These are phyloP conservation scores for Lasioglossum pauxillum DNA, from an alignment of 2,888 invertebrate species.

Conservation along the genomic window DNA sequence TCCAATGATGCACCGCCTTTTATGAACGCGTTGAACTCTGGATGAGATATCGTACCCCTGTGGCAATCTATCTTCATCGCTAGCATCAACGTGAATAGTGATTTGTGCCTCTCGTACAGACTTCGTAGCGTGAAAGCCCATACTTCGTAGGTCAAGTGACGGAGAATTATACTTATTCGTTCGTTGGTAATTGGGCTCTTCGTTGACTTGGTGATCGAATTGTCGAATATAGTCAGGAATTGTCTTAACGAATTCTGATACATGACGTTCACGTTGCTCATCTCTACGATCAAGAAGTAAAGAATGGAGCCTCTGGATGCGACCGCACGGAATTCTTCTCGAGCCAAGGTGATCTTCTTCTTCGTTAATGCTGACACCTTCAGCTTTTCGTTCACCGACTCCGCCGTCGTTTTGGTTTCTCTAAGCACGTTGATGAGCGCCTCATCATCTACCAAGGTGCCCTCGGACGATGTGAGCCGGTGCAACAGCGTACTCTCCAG, in stretches of 20 bases:
- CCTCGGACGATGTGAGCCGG: constrained; percentile 96
- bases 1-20: constrained; percentile 98
- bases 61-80: constrained; percentile 98
- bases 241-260: constrained; percentile 98
- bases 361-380: constrained; percentile 97
- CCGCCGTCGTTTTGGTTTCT: constrained; percentile 93
- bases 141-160: constrained; percentile 95
- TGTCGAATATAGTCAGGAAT: constrained; percentile 96
- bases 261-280: constrained; percentile 98
- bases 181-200: constrained; percentile 94
- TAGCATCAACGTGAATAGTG: constrained; percentile 96
- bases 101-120: constrained; percentile 96
- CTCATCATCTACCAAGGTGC: constrained; percentile 98
- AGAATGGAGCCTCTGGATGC: constrained; percentile 97
- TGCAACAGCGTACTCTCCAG: constrained; percentile 96
- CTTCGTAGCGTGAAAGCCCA: constrained; percentile 97
- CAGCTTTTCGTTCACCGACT: constrained; percentile 97
- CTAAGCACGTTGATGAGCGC: constrained; percentile 95
- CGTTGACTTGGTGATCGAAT: constrained; percentile 95
- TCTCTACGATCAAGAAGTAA: constrained; percentile 98
- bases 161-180: constrained; percentile 94
- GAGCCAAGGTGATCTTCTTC: constrained; percentile 95
- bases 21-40: constrained; percentile 97
- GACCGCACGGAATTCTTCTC: constrained; percentile 98
- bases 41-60: constrained; percentile 91